Conservation (phyloP, 2,888 invertebrate species). For the Actias luna region DNA sequence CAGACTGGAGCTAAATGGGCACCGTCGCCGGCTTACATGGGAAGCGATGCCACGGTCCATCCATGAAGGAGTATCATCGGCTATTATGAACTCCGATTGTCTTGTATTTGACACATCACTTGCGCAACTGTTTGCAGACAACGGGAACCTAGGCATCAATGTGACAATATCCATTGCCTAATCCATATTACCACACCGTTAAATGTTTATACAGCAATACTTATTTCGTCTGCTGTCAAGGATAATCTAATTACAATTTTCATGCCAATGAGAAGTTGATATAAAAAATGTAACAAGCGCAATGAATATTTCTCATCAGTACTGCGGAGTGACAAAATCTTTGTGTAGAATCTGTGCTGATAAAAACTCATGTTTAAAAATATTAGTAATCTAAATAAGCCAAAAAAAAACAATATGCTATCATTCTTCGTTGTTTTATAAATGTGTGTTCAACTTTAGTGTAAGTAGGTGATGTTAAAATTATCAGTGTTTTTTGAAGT, state of each 20-base stretch:
- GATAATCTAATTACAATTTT: conserved; percentile 46
- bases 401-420: conserved; percentile 67
- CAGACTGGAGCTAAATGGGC: conserved; percentile 97
- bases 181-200: conserved; percentile 46
- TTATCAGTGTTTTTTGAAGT: conserved; percentile 44
- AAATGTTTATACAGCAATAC: conserved; percentile 26
- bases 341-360: neutral
- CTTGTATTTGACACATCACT: conserved; percentile 99
- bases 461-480: conserved; percentile 66
- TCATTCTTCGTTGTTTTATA: conserved; percentile 57
- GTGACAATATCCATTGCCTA: conserved; percentile 98
- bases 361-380: conserved; percentile 9
- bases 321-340: neutral
- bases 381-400: conserved; percentile 50
- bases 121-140: conserved; percentile 99
- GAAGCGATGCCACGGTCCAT: conserved; percentile 99
- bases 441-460: conserved; percentile 74
- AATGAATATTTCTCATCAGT: conserved; percentile 5
- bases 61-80: conserved; percentile 98
- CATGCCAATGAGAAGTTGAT: conserved; percentile 36
- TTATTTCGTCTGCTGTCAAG: conserved; percentile 43
- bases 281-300: conserved; percentile 25
- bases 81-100: conserved; percentile 98
- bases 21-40: conserved; percentile 97
- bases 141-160: conserved; percentile 99